Base-by-base conservation (phyloP, 2,797 vertebrate species). In the Triplophysa bombifrons region DNA sequence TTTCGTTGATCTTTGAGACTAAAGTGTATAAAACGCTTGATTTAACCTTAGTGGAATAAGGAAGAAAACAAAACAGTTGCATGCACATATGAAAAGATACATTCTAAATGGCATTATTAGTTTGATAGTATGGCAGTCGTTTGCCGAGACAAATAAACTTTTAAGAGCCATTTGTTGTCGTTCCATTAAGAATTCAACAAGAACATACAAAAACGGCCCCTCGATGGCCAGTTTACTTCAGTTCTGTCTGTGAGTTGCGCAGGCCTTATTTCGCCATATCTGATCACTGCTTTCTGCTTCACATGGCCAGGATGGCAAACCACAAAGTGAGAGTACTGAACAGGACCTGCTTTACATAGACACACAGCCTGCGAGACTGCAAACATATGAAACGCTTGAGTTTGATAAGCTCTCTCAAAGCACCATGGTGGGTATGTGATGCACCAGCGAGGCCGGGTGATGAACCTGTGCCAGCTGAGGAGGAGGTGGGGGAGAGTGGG, bases 391-490 rank as follows among this genome's bases (percentile, higher is more conserved):
- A 10, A 51, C 9, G 25, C 22, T 22, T 8, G 1, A 64, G 50
- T 1, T 19, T 12, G 46, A 22, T 17, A 17, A 20, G 22, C 48
- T 4, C 16, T 70, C 84, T 94, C 92, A 97, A 92, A 99, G 95
- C 89, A 97, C 97, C 96, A 98, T 95, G 82, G 96, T 95, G 27
- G 96, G 95, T 64, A 98, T 96, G 88, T 98, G 97, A 81, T 97
- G 97, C 0, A 96, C 93, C 82, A 97, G 89, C 0, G 96, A 92
- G 0, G 93, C 93, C 0, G 95, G 92, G 84, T 96, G 97, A 9
- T 96, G 92, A 84, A 95, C 92, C 0, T 94, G 88, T 0, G 93
- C 86, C 64, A 96, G 92, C 88, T 95, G 95, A 0, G 96, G 94
- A 6, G 95, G 91, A 0, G 90, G 91, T 0, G 95, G 95, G 0